Conservation (phyloP, 2,888 invertebrate species). For the Drosophila anomalipes region DNA sequence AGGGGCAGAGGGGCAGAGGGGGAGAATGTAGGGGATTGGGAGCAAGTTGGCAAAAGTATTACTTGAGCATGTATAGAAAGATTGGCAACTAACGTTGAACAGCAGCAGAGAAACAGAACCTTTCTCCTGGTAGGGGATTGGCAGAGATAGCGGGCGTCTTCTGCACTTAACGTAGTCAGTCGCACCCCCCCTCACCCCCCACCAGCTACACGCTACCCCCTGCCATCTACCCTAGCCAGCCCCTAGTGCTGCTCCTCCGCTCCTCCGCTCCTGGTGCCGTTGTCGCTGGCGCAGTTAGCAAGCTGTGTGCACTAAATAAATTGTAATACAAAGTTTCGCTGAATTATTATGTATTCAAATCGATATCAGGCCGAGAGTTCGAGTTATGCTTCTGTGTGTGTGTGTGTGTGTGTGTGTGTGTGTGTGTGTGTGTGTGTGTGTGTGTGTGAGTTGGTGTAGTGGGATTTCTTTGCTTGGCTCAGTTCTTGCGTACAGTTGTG, state of each 20-base stretch:
- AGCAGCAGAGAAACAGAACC: not conserved
- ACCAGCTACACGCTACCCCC: no score
- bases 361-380: slow-evolving; percentile 66
- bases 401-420: not conserved
- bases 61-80: slow-evolving; percentile 66
- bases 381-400: slow-evolving; percentile 34
- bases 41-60: slow-evolving; percentile 72
- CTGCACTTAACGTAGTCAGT: slow-evolving; percentile 29
- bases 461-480: slow-evolving; percentile 24
- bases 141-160: slow-evolving; percentile 17
- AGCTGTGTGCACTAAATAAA: slow-evolving; percentile 74
- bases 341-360: slow-evolving; percentile 81
- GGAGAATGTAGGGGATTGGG: not conserved
- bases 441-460: not conserved
- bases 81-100: slow-evolving; percentile 61
- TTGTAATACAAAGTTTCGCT: slow-evolving; percentile 80
- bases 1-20: not conserved
- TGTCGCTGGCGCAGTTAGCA: slow-evolving; percentile 20
- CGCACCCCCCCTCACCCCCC: not conserved
- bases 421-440: slow-evolving; percentile 21
- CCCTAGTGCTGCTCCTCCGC: not conserved
- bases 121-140: not conserved
- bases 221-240: not conserved
- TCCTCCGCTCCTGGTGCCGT: slow-evolving; percentile 1
- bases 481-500: slow-evolving; percentile 41